These are phyloP conservation scores for Pocillopora damicornis DNA, from an alignment of 64 coral and sea anemone species.

Conservation along the genomic window DNA sequence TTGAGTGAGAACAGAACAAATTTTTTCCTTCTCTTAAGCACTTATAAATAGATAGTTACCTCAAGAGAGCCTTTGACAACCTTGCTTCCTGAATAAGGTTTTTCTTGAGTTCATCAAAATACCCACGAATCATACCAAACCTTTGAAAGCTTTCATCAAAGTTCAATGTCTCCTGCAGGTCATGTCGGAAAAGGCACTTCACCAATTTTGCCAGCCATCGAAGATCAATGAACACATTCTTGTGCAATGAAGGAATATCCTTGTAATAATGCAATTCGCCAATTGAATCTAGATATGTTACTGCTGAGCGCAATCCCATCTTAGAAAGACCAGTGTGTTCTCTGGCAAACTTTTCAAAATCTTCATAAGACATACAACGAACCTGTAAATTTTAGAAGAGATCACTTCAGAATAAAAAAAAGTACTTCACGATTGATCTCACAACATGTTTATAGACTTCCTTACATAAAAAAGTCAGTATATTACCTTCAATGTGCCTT, in stretches of 20 bases:
- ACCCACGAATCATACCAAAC: constrained; percentile 4
- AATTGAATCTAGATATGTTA: constrained; percentile 67
- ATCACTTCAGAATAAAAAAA: too few relatives aligned
- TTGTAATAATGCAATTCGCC: constrained; percentile 58
- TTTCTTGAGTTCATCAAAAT: constrained; percentile 30
- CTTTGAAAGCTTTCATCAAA: constrained; percentile 31
- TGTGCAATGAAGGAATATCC: constrained; percentile 30
- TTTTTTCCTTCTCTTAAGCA: background rate
- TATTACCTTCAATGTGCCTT: too few relatives aligned
- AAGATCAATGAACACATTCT: constrained; percentile 67
- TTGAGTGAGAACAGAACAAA: background rate
- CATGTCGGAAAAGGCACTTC: constrained; percentile 82
- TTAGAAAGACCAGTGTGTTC: constrained; percentile 9
- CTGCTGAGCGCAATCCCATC: constrained; percentile 18
- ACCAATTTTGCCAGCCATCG: constrained; percentile 67
- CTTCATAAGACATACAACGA: constrained; percentile 62
- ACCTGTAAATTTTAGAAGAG: background rate
- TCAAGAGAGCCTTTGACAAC: constrained; percentile 61
- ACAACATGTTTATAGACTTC: too few relatives aligned
- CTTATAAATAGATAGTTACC: constrained; percentile 30
- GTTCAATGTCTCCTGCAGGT: constrained; percentile 38
- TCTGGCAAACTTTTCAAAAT: constrained; percentile 63
- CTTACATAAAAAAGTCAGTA: too few relatives aligned
- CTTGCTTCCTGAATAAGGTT: constrained; percentile 37
- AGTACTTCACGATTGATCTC: too few relatives aligned